Evolutionary conservation across 2,113 vertebrate genomes (phyloP).

Genomic region (Pollachius pollachius): DNA sequence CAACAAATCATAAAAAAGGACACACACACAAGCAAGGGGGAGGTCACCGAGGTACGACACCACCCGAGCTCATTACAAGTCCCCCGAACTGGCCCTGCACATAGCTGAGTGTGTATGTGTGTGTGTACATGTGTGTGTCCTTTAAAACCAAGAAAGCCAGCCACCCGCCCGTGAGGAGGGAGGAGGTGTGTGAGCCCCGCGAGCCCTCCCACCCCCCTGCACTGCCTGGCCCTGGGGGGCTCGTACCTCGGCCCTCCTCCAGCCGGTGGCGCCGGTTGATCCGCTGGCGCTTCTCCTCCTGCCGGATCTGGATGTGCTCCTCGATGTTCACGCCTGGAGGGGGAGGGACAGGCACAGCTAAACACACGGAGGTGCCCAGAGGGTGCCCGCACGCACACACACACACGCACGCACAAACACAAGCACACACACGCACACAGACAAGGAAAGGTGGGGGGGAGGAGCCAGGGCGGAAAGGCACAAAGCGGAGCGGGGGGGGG

Average conservation of each 20-base stretch:
- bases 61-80: constrained; percentile 47
- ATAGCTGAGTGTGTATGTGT: not conserved
- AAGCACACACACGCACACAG: constrained; percentile 56
- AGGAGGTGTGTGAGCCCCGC: too few relatives aligned
- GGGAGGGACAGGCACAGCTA: constrained; percentile 95
- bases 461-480: constrained; percentile 50
- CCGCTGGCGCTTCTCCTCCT: constrained; percentile 95
- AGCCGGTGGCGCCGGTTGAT: constrained; percentile 90
- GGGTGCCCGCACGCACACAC: not conserved
- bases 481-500: constrained; percentile 61
- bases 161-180: too few relatives aligned
- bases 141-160: too few relatives aligned
- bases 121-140: too few relatives aligned
- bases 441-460: constrained; percentile 41
- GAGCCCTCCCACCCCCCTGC: not conserved
- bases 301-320: constrained; percentile 94
- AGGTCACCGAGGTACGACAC: constrained; percentile 58
- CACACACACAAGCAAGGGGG: constrained; percentile 54
- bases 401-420: not conserved
- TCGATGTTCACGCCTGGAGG: constrained; percentile 96
- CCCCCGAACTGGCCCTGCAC: constrained; percentile 18
- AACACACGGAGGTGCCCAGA: constrained; percentile 61
- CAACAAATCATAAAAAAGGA: constrained; percentile 42
- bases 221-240: not conserved
- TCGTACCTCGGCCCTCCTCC: constrained; percentile 94